These are phyloP conservation scores for Cephus pygmeus DNA, from an alignment of 2,888 invertebrate species.

Conservation along the genomic window DNA sequence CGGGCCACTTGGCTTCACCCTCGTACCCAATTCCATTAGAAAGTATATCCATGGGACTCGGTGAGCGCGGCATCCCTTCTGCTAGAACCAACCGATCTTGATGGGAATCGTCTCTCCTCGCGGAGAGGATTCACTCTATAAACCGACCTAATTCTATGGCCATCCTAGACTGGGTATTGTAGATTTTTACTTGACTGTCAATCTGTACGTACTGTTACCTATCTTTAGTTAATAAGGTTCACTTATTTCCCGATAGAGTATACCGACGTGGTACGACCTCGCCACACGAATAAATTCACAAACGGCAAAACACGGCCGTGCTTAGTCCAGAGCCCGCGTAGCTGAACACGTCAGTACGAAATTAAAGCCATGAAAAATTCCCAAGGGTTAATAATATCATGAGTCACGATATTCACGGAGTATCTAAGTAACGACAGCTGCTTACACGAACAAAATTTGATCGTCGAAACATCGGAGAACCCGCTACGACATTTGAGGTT, in stretches of 20 bases:
- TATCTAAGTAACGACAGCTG: background rate
- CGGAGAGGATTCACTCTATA: background rate
- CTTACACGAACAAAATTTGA: background rate
- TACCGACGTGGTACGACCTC: no score
- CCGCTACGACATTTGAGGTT: background rate
- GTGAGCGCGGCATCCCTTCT: slow-evolving; percentile 22
- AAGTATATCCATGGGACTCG: slow-evolving; percentile 2
- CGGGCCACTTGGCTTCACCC: slow-evolving; percentile 54
- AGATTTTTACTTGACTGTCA: background rate
- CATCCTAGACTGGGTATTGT: background rate
- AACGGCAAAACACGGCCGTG: background rate
- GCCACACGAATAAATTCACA: background rate
- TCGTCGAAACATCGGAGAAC: background rate
- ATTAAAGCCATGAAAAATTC: background rate
- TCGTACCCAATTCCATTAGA: slow-evolving; percentile 17
- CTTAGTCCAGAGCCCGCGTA: background rate
- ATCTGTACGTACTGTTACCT: background rate
- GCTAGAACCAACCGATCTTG: slow-evolving; percentile 45
- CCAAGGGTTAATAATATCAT: background rate
- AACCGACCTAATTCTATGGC: background rate
- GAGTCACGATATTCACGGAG: background rate
- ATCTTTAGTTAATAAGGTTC: background rate
- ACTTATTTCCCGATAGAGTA: no score
- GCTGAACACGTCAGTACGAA: background rate
- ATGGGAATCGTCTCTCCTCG: background rate